A percentile compares a stretch with the other conserved stretches of the same genome.
phyloP scores from a whole-genome alignment of 2,888 invertebrate species.

The Parascotia fuliginaria region DNA sequence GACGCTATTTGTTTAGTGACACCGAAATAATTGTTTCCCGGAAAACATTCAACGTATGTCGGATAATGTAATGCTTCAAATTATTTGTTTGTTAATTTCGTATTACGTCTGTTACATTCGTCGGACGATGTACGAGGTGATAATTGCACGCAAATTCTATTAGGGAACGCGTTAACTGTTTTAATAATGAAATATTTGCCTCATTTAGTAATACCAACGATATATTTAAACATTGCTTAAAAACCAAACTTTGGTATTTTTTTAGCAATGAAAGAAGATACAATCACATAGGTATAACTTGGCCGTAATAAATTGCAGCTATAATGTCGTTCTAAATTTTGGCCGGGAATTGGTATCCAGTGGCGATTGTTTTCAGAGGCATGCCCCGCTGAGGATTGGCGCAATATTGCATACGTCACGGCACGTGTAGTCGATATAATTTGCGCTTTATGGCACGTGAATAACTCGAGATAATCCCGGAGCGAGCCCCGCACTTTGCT shows the following conservation, averaged over 20 bases:
- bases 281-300: background rate
- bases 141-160: conserved; percentile 30
- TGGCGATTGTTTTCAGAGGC: conserved; percentile 63
- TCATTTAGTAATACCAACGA: conserved; percentile 15
- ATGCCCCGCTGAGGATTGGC: conserved; percentile 53
- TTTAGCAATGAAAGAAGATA: background rate
- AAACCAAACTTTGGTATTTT: background rate
- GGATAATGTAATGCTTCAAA: conserved; percentile 32
- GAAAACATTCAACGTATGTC: conserved; percentile 59
- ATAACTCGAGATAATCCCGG: conserved; percentile 77
- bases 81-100: conserved; percentile 39
- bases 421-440: conserved; percentile 78
- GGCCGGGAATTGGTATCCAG: conserved; percentile 44
- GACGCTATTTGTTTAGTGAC: conserved; percentile 77
- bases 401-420: conserved; percentile 68
- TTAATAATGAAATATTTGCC: conserved; percentile 23
- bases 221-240: conserved; percentile 11
- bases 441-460: conserved; percentile 82
- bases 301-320: background rate
- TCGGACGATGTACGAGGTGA: conserved; percentile 23
- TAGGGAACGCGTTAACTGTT: conserved; percentile 25
- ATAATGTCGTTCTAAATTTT: conserved; percentile 8
- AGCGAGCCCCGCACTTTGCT: conserved; percentile 28
- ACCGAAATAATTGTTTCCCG: conserved; percentile 74
- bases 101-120: conserved; percentile 27